Evolutionary conservation across 2,797 vertebrate genomes (phyloP), one percentile per base, ranked within the genome.

Genomic region (Fratercula arctica): DNA sequence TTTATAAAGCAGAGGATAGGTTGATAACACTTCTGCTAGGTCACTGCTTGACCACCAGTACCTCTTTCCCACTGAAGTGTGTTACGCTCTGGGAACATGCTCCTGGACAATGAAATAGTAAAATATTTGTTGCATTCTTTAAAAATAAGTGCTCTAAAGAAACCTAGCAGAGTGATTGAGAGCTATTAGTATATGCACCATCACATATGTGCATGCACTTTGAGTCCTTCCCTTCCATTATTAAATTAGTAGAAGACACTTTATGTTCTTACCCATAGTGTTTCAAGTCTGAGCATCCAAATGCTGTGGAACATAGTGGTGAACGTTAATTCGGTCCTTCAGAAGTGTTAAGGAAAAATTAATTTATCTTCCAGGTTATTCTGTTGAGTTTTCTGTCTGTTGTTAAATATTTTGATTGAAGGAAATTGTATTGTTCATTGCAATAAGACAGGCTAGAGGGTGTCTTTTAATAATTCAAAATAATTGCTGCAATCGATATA

Each of bases 181-280:
- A 67, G 13, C 16, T 46, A 2, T 56, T 37, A 26, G 10, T 11
- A 18, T 45, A 6, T 35, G 1, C 1, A 4, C 31, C 31, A 2
- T 51, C 56, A 2, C 6, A 3, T 2, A 2, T 2, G 1, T n/a
- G 17, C 7, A 3, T 46, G 13, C 2, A 6, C 31, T 53, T 33
- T 8, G 41, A 46, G 23, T 13, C 2, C n/a, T 33, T 46, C 10
- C 15, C 48, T 73, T 48, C 50, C 10, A 1, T 41, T 78, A 16
- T 3, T 53, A 19, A 64, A 43, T 21, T 45, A 48, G n/a, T 21
- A 35, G 54, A 66, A 85, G 23, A 51, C 9, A 18, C n/a, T 81
- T 56, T 57, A 18, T 54, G 9, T 33, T 45, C 17, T 77, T 67
- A 35, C 12, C 5, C 43, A 19, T 46, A 54, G 24, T 48, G 45